Percentiles rank a stretch among this genome's conserved stretches.
phyloP scores from a whole-genome alignment of 2,888 invertebrate genomes.

The Belgica antarctica region DNA sequence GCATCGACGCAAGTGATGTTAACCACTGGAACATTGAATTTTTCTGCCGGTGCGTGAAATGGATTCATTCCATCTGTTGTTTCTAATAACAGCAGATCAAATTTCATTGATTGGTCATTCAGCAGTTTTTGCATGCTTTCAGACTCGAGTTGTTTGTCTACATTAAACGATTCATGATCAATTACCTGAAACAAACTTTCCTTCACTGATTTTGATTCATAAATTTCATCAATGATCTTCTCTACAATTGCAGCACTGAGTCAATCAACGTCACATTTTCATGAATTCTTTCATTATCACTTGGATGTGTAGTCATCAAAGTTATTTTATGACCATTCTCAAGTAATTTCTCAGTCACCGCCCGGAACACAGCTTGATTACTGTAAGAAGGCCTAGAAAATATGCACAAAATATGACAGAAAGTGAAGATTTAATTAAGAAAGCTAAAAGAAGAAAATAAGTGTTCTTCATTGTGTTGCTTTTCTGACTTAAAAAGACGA shows the following conservation, averaged over 20 bases:
- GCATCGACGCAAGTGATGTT: constrained; percentile 57
- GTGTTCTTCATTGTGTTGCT: too few species aligned
- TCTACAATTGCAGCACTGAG: constrained; percentile 47
- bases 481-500: too few species aligned
- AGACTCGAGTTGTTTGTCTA: neutral
- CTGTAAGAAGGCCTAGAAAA: neutral
- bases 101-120: constrained; percentile 50
- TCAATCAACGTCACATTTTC: constrained; percentile 52
- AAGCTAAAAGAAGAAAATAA: too few species aligned
- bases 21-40: constrained; percentile 58
- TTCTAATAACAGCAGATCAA: constrained; percentile 60
- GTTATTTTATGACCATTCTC: constrained; percentile 13
- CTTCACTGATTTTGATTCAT: neutral
- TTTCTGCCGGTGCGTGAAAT: constrained; percentile 57
- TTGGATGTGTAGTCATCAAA: constrained; percentile 1
- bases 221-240: neutral
- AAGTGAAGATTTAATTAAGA: too few species aligned
- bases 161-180: neutral
- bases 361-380: neutral
- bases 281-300: constrained; percentile 15
- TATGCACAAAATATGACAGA: neutral
- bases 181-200: neutral
- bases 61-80: constrained; percentile 54
- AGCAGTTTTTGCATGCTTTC: constrained; percentile 38
- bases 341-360: neutral